These are phyloP conservation scores for Saxidomus purpurata DNA, from an alignment of 1,140 invertebrate species.

Conservation along the genomic window DNA sequence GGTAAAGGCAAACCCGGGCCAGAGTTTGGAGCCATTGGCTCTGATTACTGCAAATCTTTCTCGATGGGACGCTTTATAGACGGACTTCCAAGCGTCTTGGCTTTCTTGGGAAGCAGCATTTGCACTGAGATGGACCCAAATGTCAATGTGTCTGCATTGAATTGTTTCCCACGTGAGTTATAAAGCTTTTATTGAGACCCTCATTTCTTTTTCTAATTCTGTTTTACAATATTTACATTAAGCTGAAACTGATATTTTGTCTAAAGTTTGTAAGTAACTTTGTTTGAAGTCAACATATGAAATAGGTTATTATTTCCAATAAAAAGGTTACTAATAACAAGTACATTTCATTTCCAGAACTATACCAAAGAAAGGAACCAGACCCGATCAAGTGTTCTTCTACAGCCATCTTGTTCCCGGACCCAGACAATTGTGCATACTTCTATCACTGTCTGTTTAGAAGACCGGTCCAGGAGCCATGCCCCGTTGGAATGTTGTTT, in stretches of 20 bases:
- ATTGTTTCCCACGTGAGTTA: constrained; percentile 75
- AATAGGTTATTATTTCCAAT: no score
- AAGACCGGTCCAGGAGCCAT: constrained; percentile 61
- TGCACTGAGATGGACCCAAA: constrained; percentile 67
- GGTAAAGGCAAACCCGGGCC: constrained; percentile 67
- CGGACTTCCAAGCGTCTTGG: constrained; percentile 68
- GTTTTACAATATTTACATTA: no score
- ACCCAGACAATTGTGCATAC: constrained; percentile 73
- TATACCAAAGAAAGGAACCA: constrained; percentile 57
- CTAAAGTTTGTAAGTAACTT: no score
- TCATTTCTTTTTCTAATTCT: no score
- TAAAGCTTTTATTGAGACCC: no score
- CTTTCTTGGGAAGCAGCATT: constrained; percentile 72
- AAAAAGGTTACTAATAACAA: no score
- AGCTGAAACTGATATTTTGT: no score
- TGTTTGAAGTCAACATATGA: no score
- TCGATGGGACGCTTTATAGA: constrained; percentile 71
- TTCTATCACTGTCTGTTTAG: constrained; percentile 70
- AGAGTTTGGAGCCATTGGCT: constrained; percentile 65
- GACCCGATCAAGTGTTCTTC: constrained; percentile 48
- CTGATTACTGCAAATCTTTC: constrained; percentile 71
- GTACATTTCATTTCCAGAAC: constrained; percentile 25
- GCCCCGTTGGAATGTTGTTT: constrained; percentile 70
- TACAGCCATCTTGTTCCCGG: constrained; percentile 58
- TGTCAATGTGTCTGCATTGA: constrained; percentile 65